Conservation (phyloP, 2,888 invertebrate genomes). For the Spatulosminthurus flaviceps region DNA sequence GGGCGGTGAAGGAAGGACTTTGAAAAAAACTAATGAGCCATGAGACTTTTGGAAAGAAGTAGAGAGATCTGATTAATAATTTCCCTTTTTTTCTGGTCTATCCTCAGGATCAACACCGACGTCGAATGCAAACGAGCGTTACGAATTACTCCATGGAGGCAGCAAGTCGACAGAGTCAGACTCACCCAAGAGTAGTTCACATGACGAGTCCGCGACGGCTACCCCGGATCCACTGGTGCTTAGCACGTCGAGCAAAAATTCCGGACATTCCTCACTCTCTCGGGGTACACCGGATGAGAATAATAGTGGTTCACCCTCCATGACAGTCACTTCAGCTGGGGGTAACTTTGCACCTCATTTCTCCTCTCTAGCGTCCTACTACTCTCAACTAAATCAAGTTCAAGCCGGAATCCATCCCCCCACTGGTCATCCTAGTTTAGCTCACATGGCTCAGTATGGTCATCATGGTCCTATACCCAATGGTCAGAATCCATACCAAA, state of each 20-base stretch:
- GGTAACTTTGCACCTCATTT: constrained; percentile 61
- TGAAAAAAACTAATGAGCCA: constrained; percentile 25
- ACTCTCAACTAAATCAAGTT: constrained; percentile 67
- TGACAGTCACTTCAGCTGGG: constrained; percentile 59
- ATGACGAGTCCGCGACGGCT: constrained; percentile 62
- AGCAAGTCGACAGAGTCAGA: constrained; percentile 63
- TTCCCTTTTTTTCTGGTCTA: constrained; percentile 34
- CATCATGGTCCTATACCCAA: constrained; percentile 59
- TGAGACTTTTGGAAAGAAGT: not conserved
- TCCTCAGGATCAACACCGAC: constrained; percentile 62
- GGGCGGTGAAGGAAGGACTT: not conserved
- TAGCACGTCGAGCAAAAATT: constrained; percentile 31
- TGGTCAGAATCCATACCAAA: constrained; percentile 61
- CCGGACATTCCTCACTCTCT: constrained; percentile 47
- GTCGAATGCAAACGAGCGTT: constrained; percentile 62
- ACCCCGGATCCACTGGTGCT: constrained; percentile 60
- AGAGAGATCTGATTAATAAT: not conserved
- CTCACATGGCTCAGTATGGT: constrained; percentile 62
- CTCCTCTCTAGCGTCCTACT: constrained; percentile 61
- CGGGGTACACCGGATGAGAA: constrained; percentile 56
- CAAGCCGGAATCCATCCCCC: constrained; percentile 55
- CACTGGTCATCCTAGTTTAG: constrained; percentile 57
- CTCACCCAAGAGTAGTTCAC: constrained; percentile 63
- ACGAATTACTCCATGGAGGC: constrained; percentile 62
- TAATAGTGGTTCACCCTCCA: constrained; percentile 57